Conservation (phyloP, 2,888 invertebrate genomes). For the Tetragnatha montana region DNA sequence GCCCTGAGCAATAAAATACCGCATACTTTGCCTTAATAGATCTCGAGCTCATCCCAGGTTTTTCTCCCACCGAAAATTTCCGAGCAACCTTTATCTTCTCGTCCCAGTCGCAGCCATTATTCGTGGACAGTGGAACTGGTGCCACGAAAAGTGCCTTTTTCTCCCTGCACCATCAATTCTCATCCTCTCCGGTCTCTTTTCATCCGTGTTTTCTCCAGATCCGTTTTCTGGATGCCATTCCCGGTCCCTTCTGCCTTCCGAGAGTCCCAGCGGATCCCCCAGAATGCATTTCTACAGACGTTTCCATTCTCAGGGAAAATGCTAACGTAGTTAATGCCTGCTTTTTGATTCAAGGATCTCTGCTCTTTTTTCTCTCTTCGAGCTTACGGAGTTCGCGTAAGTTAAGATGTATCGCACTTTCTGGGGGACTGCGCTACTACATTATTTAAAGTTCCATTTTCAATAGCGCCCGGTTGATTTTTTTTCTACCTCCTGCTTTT, state of each 20-base stretch:
- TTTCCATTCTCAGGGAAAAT: conserved; percentile 24
- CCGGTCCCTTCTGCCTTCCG: neutral
- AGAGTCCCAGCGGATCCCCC: conserved; percentile 9
- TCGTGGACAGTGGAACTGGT: neutral
- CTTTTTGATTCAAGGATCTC: conserved; percentile 22
- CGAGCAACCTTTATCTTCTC: neutral
- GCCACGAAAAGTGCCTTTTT: neutral
- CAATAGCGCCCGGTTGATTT: neutral
- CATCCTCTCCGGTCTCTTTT: conserved; percentile 26
- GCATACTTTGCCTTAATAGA: neutral
- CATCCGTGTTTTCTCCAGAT: conserved; percentile 19
- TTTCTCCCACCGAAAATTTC: neutral
- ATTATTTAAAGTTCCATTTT: neutral
- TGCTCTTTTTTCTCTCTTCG: too few species aligned
- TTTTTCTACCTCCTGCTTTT: neutral
- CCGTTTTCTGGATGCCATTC: conserved; percentile 22
- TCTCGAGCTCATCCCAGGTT: neutral
- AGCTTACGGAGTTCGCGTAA: conserved; percentile 3
- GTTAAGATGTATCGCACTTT: neutral
- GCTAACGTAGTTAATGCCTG: conserved; percentile 31
- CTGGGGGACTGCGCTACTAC: neutral
- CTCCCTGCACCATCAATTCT: conserved; percentile 37
- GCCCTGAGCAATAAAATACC: neutral
- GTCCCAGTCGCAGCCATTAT: conserved; percentile 1
- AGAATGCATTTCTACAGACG: conserved; percentile 24